A percentile compares a stretch with the other conserved stretches of the same genome.
phyloP scores from a whole-genome alignment of 1,140 invertebrate species.

The Ptiloglossa arizonensis region DNA sequence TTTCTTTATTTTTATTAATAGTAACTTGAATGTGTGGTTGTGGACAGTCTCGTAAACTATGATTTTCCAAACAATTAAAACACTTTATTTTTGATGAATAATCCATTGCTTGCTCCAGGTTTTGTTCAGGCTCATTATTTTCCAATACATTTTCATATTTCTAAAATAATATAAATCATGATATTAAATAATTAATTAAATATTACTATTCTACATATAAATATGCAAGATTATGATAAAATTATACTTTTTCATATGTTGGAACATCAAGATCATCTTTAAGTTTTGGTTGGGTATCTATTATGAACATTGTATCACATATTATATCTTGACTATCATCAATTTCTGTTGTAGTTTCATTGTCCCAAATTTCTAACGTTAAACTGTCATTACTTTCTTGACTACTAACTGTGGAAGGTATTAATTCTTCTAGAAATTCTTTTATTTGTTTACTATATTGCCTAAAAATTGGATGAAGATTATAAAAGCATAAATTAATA shows the following conservation, averaged over 20 bases:
- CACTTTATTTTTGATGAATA: constrained; percentile 79
- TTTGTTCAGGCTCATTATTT: constrained; percentile 33
- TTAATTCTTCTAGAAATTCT: constrained; percentile 68
- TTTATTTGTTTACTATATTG: constrained; percentile 69
- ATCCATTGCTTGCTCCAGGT: constrained; percentile 31
- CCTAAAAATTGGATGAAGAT: constrained; percentile 64
- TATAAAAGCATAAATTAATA: constrained; percentile 20
- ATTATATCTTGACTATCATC: constrained; percentile 47
- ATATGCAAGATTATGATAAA: constrained; percentile 14
- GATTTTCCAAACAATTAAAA: constrained; percentile 87
- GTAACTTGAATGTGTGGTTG: constrained; percentile 83
- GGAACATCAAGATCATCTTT: constrained; percentile 76
- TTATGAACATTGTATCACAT: constrained; percentile 69
- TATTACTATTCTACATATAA: not conserved
- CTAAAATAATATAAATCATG: constrained; percentile 54
- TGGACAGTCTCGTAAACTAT: constrained; percentile 86
- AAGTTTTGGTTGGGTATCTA: constrained; percentile 76
- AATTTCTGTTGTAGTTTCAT: constrained; percentile 30
- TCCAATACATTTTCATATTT: constrained; percentile 74
- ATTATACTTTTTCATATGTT: constrained; percentile 75
- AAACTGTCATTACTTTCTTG: constrained; percentile 63
- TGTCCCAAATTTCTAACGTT: constrained; percentile 72
- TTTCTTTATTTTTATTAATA: constrained; percentile 85
- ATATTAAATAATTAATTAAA: not conserved
- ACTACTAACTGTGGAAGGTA: constrained; percentile 28